A percentile compares a stretch with the other conserved stretches of the same genome.
These are phyloP conservation scores for Nothoprocta pentlandii DNA, from an alignment of 2,113 vertebrate genomes.

Conservation along the genomic window DNA sequence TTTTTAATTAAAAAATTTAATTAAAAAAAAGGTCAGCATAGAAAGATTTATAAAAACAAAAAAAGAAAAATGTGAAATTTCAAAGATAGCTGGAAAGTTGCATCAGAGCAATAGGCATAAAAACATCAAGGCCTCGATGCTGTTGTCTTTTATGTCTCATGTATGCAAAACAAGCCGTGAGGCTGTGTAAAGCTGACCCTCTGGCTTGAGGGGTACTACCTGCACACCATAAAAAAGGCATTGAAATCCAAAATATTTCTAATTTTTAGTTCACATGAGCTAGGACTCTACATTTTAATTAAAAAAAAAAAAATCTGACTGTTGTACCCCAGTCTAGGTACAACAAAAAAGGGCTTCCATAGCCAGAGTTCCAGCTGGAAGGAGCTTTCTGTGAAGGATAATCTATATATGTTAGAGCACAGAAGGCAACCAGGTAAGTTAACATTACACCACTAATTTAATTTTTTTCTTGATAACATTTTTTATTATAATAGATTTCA, in stretches of 20 bases:
- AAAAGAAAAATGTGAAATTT: neutral
- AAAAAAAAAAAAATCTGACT: neutral
- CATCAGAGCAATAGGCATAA: neutral
- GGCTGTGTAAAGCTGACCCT: neutral
- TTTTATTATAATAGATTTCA: neutral
- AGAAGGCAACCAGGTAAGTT: neutral
- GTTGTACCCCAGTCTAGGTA: neutral
- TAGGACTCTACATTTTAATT: neutral
- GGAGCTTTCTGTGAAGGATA: neutral
- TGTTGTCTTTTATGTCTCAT: neutral
- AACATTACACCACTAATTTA: fast-evolving
- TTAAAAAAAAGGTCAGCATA: neutral
- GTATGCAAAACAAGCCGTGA: neutral
- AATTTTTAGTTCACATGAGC: fast-evolving
- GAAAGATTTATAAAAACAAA: neutral
- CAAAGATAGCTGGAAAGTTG: neutral
- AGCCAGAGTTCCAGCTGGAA: neutral
- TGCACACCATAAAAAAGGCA: neutral
- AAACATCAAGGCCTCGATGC: neutral
- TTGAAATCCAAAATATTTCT: neutral
- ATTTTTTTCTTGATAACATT: neutral
- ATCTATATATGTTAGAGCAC: neutral
- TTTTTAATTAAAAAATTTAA: neutral
- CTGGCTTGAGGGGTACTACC: neutral
- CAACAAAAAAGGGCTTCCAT: neutral